A percentile compares a stretch with the other conserved stretches of the same genome.
Evolutionary conservation across 2,113 vertebrate species (phyloP).

Genomic region (Hippocampus zosterae): DNA sequence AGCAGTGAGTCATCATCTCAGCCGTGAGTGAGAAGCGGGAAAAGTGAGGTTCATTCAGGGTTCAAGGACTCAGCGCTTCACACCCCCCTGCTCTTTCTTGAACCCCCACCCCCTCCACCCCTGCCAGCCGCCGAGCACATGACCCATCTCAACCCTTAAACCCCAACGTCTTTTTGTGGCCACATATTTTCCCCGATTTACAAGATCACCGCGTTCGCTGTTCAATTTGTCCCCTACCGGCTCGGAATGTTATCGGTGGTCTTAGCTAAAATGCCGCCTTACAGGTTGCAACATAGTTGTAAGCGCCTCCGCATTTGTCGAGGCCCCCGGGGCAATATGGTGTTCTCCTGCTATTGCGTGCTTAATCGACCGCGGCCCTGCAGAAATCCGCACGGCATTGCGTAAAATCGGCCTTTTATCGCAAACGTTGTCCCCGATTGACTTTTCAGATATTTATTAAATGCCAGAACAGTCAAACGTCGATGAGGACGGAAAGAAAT

Average conservation of each 20-base stretch:
- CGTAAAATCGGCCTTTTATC: too few relatives aligned
- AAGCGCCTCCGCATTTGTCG: neutral
- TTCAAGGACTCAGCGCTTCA: conserved; percentile 46
- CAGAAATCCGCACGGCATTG: too few relatives aligned
- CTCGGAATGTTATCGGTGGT: neutral
- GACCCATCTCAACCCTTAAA: conserved; percentile 36
- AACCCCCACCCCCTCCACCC: conserved; percentile 17
- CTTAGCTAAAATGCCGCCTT: neutral
- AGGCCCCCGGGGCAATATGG: too few relatives aligned
- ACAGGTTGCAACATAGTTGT: neutral
- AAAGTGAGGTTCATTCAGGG: conserved; percentile 57
- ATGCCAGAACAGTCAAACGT: too few relatives aligned
- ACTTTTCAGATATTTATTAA: too few relatives aligned
- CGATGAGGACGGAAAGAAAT: too few relatives aligned
- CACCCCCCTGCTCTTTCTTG: conserved; percentile 26
- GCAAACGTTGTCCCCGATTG: too few relatives aligned
- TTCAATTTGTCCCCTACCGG: neutral
- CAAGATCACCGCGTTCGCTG: conserved; percentile 27
- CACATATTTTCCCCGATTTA: conserved; percentile 1
- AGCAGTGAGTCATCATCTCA: conserved; percentile 60
- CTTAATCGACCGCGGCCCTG: too few relatives aligned
- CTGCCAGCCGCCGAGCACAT: conserved; percentile 14
- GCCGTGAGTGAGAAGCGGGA: conserved; percentile 37
- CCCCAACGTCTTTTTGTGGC: conserved; percentile 5
- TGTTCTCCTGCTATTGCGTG: too few relatives aligned